Evolutionary conservation across 2,797 vertebrate genomes (phyloP).

Genomic region (Alfaro cultratus): DNA sequence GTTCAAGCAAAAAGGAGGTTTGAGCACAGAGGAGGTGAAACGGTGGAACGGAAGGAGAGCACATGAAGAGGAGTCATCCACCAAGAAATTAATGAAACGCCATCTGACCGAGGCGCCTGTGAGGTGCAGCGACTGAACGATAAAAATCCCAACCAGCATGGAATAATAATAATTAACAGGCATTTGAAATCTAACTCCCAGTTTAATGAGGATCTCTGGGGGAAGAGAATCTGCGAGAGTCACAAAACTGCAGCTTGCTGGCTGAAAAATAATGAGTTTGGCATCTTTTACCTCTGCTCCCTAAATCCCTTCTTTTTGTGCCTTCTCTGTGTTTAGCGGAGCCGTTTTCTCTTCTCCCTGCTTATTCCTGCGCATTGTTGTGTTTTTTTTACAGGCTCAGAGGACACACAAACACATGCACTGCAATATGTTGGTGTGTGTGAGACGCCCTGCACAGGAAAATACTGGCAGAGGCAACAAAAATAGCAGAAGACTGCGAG

Average conservation of each 20-base stretch:
- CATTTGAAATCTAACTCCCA: neutral
- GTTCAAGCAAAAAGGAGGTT: neutral
- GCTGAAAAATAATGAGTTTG: conserved; percentile 46
- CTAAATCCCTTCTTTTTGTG: conserved; percentile 51
- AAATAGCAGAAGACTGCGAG: conserved; percentile 65
- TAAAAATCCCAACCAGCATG: conserved; percentile 20
- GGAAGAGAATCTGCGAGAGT: conserved; percentile 27
- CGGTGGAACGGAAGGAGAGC: conserved; percentile 25
- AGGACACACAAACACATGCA: conserved; percentile 38
- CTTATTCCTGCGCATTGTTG: conserved; percentile 39
- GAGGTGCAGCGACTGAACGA: conserved; percentile 23
- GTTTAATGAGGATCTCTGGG: conserved; percentile 28
- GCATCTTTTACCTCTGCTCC: conserved; percentile 40
- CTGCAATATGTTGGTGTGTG: conserved; percentile 9
- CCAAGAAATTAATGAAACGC: conserved; percentile 27
- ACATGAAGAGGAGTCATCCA: conserved; percentile 52
- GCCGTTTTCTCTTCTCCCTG: conserved; percentile 53
- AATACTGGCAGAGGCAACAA: conserved; percentile 52
- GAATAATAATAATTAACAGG: conserved; percentile 6
- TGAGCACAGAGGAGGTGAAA: conserved; percentile 34
- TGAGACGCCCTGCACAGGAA: conserved; percentile 26
- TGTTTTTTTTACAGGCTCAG: conserved; percentile 26
- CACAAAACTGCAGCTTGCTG: conserved; percentile 25
- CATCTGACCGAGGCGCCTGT: conserved; percentile 37
- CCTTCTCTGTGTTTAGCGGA: conserved; percentile 37